phyloP scores from a whole-genome alignment of 2,797 vertebrate species.

The Artibeus lituratus region DNA sequence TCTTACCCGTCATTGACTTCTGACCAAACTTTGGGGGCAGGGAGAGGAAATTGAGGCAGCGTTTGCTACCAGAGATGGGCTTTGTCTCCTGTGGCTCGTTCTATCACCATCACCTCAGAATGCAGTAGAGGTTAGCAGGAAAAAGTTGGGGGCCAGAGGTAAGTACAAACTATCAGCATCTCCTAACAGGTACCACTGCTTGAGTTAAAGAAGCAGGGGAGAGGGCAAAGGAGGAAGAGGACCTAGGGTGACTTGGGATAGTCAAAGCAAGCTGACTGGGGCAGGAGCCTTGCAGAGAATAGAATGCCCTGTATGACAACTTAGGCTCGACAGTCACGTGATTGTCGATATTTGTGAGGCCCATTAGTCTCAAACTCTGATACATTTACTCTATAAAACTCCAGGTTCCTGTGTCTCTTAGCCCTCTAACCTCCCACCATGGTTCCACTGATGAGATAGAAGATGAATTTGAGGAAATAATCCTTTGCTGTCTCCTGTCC shows the following conservation, averaged over 20 bases:
- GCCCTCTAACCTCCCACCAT: background rate
- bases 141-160: background rate
- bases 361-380: background rate
- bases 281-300: background rate
- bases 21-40: too few relatives aligned
- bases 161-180: background rate
- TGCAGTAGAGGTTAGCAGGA: background rate
- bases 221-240: background rate
- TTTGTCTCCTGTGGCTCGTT: too few relatives aligned
- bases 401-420: background rate
- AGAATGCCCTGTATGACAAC: background rate
- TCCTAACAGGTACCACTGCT: background rate
- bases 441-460: background rate
- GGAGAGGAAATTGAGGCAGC: too few relatives aligned
- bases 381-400: background rate
- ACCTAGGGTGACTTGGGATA: background rate
- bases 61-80: too few relatives aligned
- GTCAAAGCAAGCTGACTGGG: background rate
- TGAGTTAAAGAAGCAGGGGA: background rate
- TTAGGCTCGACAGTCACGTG: background rate
- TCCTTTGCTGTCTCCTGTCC: background rate
- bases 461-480: background rate
- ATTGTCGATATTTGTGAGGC: background rate
- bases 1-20: too few relatives aligned
- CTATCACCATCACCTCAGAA: background rate